These are phyloP conservation scores for Yoshiicerus persimilis DNA, from an alignment of 1,140 invertebrate species.

Conservation along the genomic window DNA sequence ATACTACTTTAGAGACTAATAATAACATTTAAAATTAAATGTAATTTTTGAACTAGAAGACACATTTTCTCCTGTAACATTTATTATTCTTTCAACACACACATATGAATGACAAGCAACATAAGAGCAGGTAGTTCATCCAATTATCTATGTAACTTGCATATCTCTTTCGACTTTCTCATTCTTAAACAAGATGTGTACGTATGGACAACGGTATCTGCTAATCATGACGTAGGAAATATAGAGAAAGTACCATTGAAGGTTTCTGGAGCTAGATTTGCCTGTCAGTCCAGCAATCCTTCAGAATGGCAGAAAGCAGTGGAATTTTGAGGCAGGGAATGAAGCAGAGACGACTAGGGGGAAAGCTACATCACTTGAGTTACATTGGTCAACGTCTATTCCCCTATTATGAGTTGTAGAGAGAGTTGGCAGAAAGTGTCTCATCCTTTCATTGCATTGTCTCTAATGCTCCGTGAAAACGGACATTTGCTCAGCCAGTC, in stretches of 20 bases:
- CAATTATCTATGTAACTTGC: too few relatives aligned
- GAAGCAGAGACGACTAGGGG: not conserved
- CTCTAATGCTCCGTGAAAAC: slow-evolving; percentile 13
- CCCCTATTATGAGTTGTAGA: not conserved
- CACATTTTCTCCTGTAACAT: too few relatives aligned
- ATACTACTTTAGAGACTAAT: too few relatives aligned
- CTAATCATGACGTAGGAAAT: too few relatives aligned
- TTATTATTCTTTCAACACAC: too few relatives aligned
- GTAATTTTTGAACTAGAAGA: too few relatives aligned
- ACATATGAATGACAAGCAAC: too few relatives aligned
- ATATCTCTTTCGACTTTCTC: too few relatives aligned
- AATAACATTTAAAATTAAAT: too few relatives aligned
- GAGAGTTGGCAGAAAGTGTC: not conserved
- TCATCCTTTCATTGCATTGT: not conserved
- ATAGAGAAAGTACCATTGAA: not conserved
- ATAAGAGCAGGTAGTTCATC: too few relatives aligned
- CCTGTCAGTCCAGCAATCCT: not conserved
- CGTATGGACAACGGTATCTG: too few relatives aligned
- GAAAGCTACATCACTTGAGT: not conserved
- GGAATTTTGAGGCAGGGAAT: not conserved
- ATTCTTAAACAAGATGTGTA: too few relatives aligned
- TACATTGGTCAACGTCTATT: not conserved
- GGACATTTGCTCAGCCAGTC: not conserved
- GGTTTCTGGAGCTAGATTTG: not conserved
- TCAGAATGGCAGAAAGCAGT: not conserved